Conservation (phyloP, 1,140 invertebrate genomes). For the Leptinotarsa defecta region DNA sequence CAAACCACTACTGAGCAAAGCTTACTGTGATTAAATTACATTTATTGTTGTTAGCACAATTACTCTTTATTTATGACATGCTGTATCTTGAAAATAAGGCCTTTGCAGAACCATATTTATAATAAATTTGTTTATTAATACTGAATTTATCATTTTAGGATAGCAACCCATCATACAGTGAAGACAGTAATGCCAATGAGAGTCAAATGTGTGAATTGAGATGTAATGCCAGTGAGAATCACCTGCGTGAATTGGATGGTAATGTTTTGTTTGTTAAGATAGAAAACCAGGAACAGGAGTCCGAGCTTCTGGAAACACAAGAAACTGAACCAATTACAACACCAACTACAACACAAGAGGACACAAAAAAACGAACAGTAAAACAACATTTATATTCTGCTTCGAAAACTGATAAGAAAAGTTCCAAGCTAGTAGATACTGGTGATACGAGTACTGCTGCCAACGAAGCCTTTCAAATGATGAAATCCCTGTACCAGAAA, state of each 20-base stretch:
- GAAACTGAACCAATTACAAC: background rate
- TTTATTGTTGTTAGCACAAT: background rate
- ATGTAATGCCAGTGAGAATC: background rate
- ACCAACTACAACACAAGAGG: background rate
- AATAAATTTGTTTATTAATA: background rate
- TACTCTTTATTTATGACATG: too few species aligned
- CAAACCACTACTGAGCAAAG: background rate
- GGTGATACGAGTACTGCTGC: background rate
- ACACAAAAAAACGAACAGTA: background rate
- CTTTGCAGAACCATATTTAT: too few species aligned
- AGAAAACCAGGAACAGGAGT: conserved; percentile 3
- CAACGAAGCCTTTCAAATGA: background rate
- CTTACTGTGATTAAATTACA: background rate
- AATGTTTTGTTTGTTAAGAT: background rate
- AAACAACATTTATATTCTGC: background rate
- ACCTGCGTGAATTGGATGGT: conserved; percentile 1
- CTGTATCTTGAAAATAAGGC: too few species aligned
- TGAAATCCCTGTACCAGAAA: background rate
- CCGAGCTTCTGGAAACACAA: background rate
- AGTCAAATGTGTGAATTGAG: background rate
- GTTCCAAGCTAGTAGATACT: conserved; percentile 1
- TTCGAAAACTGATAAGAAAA: background rate
- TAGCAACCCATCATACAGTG: background rate
- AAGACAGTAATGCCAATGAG: background rate
- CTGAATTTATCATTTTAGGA: background rate